phyloP scores from a whole-genome alignment of 2,797 vertebrate genomes.

The Gorsachius magnificus region DNA sequence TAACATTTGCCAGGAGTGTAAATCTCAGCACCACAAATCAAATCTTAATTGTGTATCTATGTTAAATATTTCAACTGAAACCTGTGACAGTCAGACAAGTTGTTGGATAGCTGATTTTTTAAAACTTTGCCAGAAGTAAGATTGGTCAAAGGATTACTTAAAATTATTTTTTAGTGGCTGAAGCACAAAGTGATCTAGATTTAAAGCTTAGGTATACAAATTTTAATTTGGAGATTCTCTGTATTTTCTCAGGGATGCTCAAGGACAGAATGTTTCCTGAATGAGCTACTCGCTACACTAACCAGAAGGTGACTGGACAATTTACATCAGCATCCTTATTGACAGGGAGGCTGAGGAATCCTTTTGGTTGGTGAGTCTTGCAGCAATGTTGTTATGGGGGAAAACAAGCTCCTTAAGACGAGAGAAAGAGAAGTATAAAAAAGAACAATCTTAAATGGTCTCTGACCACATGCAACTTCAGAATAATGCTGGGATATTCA shows the following conservation, averaged over 20 bases:
- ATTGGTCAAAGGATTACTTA: not conserved
- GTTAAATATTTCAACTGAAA: conserved; percentile 7
- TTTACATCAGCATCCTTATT: not conserved
- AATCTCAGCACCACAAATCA: conserved; percentile 53
- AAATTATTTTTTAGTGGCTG: not conserved
- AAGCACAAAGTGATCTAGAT: not conserved
- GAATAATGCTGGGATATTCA: not conserved
- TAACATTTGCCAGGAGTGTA: conserved; percentile 25
- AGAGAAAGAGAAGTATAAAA: not conserved
- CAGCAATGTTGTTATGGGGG: not conserved
- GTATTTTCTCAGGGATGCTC: conserved; percentile 45
- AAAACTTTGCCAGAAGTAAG: not conserved
- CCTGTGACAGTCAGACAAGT: not conserved
- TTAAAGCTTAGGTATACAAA: not conserved
- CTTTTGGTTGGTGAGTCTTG: not conserved
- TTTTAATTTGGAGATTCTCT: conserved; percentile 31
- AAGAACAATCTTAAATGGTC: not conserved
- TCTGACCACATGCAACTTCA: not conserved
- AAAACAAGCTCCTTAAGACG: not conserved
- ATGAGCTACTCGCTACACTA: conserved; percentile 39
- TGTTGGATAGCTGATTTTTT: not conserved
- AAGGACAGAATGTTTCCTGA: not conserved
- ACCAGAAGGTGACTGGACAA: conserved; percentile 33
- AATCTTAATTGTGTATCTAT: not conserved
- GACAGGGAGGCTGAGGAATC: not conserved